These are phyloP conservation scores for Rhegmatorhina hoffmannsi DNA, from an alignment of 2,113 vertebrate species.

Conservation along the genomic window DNA sequence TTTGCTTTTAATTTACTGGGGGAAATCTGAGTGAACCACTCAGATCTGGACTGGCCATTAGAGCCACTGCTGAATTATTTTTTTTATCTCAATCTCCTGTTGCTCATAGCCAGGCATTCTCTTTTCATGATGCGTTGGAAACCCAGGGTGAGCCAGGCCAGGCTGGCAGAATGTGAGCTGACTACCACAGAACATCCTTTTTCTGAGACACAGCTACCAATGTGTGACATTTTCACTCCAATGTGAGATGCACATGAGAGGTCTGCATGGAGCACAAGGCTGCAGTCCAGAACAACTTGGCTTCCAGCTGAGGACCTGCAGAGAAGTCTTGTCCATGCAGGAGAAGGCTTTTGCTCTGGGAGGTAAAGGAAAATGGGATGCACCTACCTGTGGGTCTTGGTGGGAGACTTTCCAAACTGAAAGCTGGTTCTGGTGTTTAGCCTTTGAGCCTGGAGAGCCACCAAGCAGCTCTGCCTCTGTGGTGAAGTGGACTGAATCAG, in stretches of 20 bases:
- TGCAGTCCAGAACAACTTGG: background rate
- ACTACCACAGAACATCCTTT: background rate
- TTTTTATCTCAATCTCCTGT: background rate
- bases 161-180: background rate
- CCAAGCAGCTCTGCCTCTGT: background rate
- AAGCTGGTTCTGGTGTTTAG: background rate
- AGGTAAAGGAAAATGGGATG: background rate
- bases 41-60: background rate
- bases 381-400: background rate
- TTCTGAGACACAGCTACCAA: background rate
- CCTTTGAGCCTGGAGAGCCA: background rate
- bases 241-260: background rate
- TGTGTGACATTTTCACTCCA: fast-evolving
- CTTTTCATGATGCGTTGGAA: background rate
- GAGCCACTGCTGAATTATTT: background rate
- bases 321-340: background rate
- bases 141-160: background rate
- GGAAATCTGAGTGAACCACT: background rate
- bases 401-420: background rate
- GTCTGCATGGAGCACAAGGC: background rate
- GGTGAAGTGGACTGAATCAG: background rate
- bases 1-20: background rate
- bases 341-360: background rate
- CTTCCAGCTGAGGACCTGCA: background rate
- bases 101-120: background rate